phyloP scores from a whole-genome alignment of 2,888 invertebrate species.

The Chorisops tibialis region DNA sequence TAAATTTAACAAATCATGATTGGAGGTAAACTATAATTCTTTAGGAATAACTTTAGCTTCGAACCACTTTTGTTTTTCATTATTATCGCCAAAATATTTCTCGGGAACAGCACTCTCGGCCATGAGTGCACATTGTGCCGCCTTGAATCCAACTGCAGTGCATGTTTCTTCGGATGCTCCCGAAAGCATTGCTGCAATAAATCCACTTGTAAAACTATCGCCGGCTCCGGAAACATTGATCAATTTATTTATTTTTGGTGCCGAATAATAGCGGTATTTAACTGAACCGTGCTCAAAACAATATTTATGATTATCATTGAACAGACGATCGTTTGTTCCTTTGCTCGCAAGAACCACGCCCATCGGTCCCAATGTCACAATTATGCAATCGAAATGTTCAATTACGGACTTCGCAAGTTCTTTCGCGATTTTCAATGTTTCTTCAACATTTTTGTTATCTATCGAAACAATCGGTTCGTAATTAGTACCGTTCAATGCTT shows the following conservation, averaged over 20 bases:
- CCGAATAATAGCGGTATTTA: slow-evolving; percentile 52
- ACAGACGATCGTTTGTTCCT: slow-evolving; percentile 29
- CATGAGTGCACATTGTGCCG: slow-evolving; percentile 60
- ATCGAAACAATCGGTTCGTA: neutral
- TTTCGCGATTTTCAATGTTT: slow-evolving; percentile 43
- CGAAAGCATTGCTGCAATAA: slow-evolving; percentile 61
- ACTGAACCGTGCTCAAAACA: slow-evolving; percentile 35
- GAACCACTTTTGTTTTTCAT: slow-evolving; percentile 26
- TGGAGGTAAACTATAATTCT: neutral
- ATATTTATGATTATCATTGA: slow-evolving; percentile 33
- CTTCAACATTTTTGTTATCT: slow-evolving; percentile 31
- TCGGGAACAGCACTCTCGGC: slow-evolving; percentile 61
- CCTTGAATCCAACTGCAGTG: slow-evolving; percentile 60
- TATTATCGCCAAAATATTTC: slow-evolving; percentile 41
- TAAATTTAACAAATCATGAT: neutral
- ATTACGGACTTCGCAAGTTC: slow-evolving; percentile 49
- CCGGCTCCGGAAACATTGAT: slow-evolving; percentile 81
- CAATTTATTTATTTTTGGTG: slow-evolving; percentile 51
- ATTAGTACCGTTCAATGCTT: slow-evolving; percentile 44
- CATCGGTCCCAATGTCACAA: slow-evolving; percentile 62
- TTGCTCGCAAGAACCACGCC: slow-evolving; percentile 57
- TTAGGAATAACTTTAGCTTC: neutral
- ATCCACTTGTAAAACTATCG: slow-evolving; percentile 71
- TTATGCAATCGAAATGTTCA: slow-evolving; percentile 56
- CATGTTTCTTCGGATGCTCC: slow-evolving; percentile 58